Base-by-base conservation (phyloP, 2,113 vertebrate species). In the Ceuthmochares aereus region DNA sequence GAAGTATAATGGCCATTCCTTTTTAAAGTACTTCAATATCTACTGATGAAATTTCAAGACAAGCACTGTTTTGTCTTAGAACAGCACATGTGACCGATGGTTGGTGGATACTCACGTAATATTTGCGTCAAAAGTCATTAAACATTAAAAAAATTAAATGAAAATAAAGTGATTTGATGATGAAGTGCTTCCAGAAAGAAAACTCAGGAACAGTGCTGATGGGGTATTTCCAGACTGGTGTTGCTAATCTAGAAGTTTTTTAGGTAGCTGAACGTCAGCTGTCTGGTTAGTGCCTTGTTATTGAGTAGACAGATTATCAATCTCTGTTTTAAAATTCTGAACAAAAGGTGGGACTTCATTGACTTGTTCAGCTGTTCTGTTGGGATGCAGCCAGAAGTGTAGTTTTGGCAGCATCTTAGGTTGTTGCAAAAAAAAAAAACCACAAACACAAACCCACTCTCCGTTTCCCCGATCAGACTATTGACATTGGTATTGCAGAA, bases 101-200 rank as follows among this genome's bases (percentile, higher is more conserved):
- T 27, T 81, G 37, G 20, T 70, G 43, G 15, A 43, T 60, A 26
- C 30, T 84, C 21, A 30, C 4, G 4, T 67, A 51, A 51, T 72
- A 87, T 34, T 87, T 94, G 25, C 43, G 82, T 69, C 40, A 54
- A 16, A 92, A 66, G 27, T 68, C 43, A 43, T 79, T 49, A 81
- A 86, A 14, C 8, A 30, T 64, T 40, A 68, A 34, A 88, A 91
- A 66, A 12, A n/a, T 19, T 7, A 22, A 59, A 69, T 14, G 26
- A 26, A 9, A 55, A 40, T 40, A 40, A 40, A 43, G 8, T 63
- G 32, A 26, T 81, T 62, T 43, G 22, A 40, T 77, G 58, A 67
- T 34, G 9, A 68, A 67, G 10, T 30, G 6, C 26, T 84, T 72
- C 37, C 27, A 82, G 77, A 60, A 87, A 15, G 15, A 68, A 59